Conservation (phyloP, 2,113 vertebrate species). For the Oxygymnocypris stewartii region DNA sequence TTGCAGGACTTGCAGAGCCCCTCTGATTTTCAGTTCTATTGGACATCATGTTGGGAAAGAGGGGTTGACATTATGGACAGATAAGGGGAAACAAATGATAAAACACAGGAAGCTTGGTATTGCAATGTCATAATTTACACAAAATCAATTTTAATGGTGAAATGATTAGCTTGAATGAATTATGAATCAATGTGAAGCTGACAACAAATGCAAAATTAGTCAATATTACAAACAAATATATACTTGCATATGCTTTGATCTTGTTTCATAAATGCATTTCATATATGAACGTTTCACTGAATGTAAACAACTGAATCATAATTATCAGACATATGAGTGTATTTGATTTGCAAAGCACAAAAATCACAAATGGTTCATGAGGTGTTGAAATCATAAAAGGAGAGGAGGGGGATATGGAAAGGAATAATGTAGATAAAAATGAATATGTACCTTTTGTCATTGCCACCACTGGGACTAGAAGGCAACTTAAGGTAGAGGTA, state of each 20-base stretch:
- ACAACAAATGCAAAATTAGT: constrained; percentile 8
- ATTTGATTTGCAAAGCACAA: constrained; percentile 9
- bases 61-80: constrained; percentile 73
- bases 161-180: constrained; percentile 11
- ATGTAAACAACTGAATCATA: not conserved
- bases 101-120: constrained; percentile 75
- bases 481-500: constrained; percentile 99
- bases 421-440: not conserved
- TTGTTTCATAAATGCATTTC: not conserved
- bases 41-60: constrained; percentile 70
- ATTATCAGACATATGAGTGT: constrained; percentile 8
- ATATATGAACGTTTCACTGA: constrained; percentile 2
- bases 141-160: not conserved
- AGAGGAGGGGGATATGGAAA: constrained; percentile 11
- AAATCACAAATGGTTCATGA: not conserved
- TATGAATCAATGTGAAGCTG: not conserved
- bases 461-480: constrained; percentile 97
- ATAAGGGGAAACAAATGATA: constrained; percentile 78
- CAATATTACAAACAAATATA: not conserved
- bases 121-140: constrained; percentile 59
- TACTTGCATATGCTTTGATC: not conserved
- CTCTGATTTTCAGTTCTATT: constrained; percentile 78
- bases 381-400: constrained; percentile 16
- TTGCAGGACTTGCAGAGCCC: constrained; percentile 75
- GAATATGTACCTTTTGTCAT: constrained; percentile 88